Conservation (phyloP, 2,888 invertebrate species). For the Drosophila merina region DNA sequence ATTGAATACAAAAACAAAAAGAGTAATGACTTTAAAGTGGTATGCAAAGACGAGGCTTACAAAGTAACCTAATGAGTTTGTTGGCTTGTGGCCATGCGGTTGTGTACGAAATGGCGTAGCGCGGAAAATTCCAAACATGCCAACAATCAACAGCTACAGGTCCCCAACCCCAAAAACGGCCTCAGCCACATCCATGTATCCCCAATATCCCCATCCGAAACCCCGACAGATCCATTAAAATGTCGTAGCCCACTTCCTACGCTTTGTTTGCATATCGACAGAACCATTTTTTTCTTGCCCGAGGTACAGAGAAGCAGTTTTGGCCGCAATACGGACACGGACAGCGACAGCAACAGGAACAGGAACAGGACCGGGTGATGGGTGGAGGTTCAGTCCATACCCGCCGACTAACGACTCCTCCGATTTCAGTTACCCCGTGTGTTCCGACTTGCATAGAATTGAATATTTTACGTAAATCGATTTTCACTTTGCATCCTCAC, state of each 20-base stretch:
- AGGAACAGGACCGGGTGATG: too few relatives aligned
- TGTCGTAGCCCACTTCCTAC: constrained; percentile 27
- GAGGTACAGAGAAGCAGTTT: constrained; percentile 2
- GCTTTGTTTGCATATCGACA: constrained; percentile 18
- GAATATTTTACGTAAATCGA: constrained; percentile 54
- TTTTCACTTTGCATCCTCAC: constrained; percentile 42
- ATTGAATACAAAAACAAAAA: background rate
- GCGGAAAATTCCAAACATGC: constrained; percentile 10
- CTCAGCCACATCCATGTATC: background rate
- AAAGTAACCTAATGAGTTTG: constrained; percentile 41
- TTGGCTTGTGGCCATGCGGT: constrained; percentile 35
- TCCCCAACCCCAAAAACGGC: background rate
- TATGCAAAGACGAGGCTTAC: constrained; percentile 1
- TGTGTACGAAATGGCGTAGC: background rate
- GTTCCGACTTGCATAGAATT: constrained; percentile 17
- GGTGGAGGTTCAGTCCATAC: background rate
- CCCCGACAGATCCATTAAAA: constrained; percentile 33
- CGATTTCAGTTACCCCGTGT: background rate
- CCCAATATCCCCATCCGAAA: constrained; percentile 3
- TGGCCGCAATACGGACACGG: constrained; percentile 1
- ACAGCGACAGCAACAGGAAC: background rate
- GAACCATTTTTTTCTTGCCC: background rate
- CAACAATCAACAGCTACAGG: constrained; percentile 25
- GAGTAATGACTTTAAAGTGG: background rate
- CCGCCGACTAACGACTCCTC: background rate